Percentiles rank a stretch among this genome's conserved stretches.
These are phyloP conservation scores for Epirrhoe alternata DNA, from an alignment of 2,888 invertebrate species.

Conservation along the genomic window DNA sequence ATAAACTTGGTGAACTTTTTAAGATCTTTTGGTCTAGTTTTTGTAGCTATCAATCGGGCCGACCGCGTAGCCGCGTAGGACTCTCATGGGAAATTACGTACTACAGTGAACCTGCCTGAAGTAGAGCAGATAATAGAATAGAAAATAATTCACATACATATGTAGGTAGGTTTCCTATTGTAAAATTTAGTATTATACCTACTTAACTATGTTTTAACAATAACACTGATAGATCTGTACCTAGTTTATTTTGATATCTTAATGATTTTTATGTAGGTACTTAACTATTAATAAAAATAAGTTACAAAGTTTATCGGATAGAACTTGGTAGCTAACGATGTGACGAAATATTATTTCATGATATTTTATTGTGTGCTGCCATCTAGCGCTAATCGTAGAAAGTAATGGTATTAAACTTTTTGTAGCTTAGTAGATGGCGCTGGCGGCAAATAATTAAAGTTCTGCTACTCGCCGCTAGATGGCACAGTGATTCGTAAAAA, in stretches of 20 bases:
- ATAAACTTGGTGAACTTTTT: neutral
- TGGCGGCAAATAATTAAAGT: neutral
- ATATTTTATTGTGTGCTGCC: conserved; percentile 18
- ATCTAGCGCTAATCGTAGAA: conserved; percentile 16
- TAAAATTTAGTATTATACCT: too few relatives aligned
- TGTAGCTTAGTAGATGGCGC: conserved; percentile 25
- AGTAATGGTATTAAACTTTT: neutral
- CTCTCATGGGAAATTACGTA: neutral
- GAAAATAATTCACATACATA: too few relatives aligned
- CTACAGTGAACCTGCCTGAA: too few relatives aligned
- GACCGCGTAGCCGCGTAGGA: neutral
- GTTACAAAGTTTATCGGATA: too few relatives aligned
- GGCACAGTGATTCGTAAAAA: conserved; percentile 21
- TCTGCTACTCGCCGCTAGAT: conserved; percentile 46
- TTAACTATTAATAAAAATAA: too few relatives aligned
- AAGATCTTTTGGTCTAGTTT: neutral
- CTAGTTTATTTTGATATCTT: too few relatives aligned
- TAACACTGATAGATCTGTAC: too few relatives aligned
- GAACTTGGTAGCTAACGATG: neutral
- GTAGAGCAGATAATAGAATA: too few relatives aligned
- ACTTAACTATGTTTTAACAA: too few relatives aligned
- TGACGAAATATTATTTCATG: neutral
- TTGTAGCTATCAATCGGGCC: neutral
- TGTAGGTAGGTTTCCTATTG: too few relatives aligned
- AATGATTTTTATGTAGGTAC: too few relatives aligned